Conservation (phyloP, 2,888 invertebrate species). For the Pyrrhia umbra region DNA sequence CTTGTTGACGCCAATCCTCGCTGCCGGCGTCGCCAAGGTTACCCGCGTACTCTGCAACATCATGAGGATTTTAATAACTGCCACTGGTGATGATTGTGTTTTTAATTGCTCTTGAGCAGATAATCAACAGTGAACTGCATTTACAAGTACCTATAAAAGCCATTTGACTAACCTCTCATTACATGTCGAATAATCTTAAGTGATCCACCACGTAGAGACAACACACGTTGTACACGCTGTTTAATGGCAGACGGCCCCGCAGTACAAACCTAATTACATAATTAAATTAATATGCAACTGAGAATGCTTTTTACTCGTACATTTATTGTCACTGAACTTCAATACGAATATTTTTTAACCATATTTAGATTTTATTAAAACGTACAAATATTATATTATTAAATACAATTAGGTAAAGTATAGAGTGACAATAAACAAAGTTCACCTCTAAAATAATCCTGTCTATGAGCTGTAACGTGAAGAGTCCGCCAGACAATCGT, state of each 20-base stretch:
- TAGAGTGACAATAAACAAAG: background rate
- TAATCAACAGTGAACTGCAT: too few relatives aligned
- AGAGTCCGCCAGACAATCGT: conserved; percentile 98
- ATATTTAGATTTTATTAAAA: too few relatives aligned
- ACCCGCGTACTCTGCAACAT: conserved; percentile 95
- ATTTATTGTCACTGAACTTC: too few relatives aligned
- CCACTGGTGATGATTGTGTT: too few relatives aligned
- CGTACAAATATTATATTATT: too few relatives aligned
- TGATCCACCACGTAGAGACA: conserved; percentile 97
- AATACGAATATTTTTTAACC: too few relatives aligned
- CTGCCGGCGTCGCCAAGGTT: conserved; percentile 98
- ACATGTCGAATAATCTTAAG: conserved; percentile 97
- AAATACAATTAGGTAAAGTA: too few relatives aligned
- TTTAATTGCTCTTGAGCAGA: too few relatives aligned
- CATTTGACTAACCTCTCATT: conserved; percentile 93
- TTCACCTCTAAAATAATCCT: conserved; percentile 95
- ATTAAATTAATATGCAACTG: too few relatives aligned
- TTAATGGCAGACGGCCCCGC: conserved; percentile 94
- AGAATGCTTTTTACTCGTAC: too few relatives aligned
- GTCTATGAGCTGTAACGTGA: conserved; percentile 98
- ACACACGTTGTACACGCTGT: conserved; percentile 96
- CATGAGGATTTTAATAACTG: too few relatives aligned
- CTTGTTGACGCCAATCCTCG: conserved; percentile 95
- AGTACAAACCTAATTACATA: conserved; percentile 92
- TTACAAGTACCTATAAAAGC: too few relatives aligned